Conservation (phyloP, 2,797 vertebrate species). For the Melanotaenia trifasciata region DNA sequence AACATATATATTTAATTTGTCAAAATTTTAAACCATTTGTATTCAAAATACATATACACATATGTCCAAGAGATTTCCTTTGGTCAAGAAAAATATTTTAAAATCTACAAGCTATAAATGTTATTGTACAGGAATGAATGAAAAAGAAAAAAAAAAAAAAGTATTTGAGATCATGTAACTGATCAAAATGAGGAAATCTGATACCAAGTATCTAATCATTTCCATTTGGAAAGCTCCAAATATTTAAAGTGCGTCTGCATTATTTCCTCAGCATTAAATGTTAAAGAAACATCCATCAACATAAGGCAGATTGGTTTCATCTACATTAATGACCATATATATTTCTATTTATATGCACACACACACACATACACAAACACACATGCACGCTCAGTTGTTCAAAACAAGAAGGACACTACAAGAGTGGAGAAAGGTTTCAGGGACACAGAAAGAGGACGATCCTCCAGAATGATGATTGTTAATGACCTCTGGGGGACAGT, state of each 20-base stretch:
- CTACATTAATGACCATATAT: slow-evolving; percentile 55
- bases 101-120: slow-evolving; percentile 83
- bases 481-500: slow-evolving; percentile 45
- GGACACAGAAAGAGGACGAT: slow-evolving; percentile 36
- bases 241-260: slow-evolving; percentile 97
- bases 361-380: slow-evolving; percentile 54
- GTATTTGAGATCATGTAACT: slow-evolving; percentile 95
- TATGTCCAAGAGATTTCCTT: slow-evolving; percentile 81
- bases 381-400: slow-evolving; percentile 61
- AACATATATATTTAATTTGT: slow-evolving; percentile 66
- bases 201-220: slow-evolving; percentile 96
- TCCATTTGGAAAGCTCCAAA: slow-evolving; percentile 91
- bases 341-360: slow-evolving; percentile 43
- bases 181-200: slow-evolving; percentile 90
- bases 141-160: slow-evolving; percentile 64
- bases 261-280: slow-evolving; percentile 80
- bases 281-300: slow-evolving; percentile 80
- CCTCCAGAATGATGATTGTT: slow-evolving; percentile 53
- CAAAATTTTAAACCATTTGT: slow-evolving; percentile 77
- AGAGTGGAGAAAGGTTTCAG: slow-evolving; percentile 38
- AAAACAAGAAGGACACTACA: slow-evolving; percentile 59
- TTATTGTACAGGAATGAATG: slow-evolving; percentile 79
- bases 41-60: slow-evolving; percentile 85
- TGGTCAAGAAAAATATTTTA: slow-evolving; percentile 87
- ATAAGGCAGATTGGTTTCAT: slow-evolving; percentile 82